Conservation (phyloP, 2,797 vertebrate genomes). For the Sebastes trivittatus region DNA sequence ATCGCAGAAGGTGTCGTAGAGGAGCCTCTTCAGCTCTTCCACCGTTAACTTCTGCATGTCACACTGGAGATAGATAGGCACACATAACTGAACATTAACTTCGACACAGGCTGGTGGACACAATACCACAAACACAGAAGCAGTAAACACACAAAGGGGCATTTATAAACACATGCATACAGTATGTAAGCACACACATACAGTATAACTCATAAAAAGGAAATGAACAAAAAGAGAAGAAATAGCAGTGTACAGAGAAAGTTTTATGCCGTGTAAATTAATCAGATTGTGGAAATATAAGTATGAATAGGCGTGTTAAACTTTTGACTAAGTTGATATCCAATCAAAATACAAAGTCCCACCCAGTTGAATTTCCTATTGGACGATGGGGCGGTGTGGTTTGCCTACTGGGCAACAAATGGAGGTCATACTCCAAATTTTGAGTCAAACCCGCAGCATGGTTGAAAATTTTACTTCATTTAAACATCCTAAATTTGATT, state of each 20-base stretch:
- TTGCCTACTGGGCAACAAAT: background rate
- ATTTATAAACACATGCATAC: background rate
- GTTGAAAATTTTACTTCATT: background rate
- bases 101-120: background rate
- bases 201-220: background rate
- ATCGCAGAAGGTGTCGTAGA: constrained; percentile 98
- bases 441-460: background rate
- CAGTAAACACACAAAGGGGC: background rate
- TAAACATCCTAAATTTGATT: background rate
- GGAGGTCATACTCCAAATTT: background rate
- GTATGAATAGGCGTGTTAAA: background rate
- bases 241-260: background rate
- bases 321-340: background rate
- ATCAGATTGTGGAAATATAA: too few relatives aligned
- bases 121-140: background rate
- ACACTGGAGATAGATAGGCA: constrained; percentile 81
- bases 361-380: background rate
- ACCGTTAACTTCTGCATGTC: constrained; percentile 99
- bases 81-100: constrained; percentile 10
- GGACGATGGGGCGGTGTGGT: background rate
- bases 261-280: background rate
- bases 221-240: background rate
- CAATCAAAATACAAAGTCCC: background rate
- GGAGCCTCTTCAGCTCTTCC: constrained; percentile 95
- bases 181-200: background rate